Conservation (phyloP, 2,888 invertebrate species). For the Holacanthella duospinosa region DNA sequence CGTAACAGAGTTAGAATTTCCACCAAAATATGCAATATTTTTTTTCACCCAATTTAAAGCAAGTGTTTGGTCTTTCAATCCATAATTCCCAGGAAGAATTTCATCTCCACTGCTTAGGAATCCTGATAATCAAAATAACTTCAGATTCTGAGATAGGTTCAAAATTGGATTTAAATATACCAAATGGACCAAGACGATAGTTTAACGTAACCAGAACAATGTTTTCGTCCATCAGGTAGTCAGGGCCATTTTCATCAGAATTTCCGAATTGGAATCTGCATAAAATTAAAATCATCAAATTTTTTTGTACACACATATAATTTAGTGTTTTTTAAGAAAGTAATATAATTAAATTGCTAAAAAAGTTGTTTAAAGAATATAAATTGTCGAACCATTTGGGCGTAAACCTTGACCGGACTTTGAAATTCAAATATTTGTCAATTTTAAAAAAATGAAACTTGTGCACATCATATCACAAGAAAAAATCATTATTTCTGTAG, state of each 20-base stretch:
- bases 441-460: too few relatives aligned
- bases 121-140: background rate
- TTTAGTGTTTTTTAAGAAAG: too few relatives aligned
- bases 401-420: too few relatives aligned
- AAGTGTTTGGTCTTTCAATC: slow-evolving; percentile 9
- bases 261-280: background rate
- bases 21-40: slow-evolving; percentile 11
- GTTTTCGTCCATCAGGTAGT: background rate
- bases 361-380: too few relatives aligned
- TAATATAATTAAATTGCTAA: too few relatives aligned
- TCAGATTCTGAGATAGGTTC: background rate
- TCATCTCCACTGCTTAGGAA: slow-evolving; percentile 3
- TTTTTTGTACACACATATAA: too few relatives aligned
- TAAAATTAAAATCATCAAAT: too few relatives aligned
- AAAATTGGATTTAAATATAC: background rate
- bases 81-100: slow-evolving; percentile 9
- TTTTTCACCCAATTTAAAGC: slow-evolving; percentile 15
- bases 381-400: too few relatives aligned
- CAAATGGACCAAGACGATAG: background rate
- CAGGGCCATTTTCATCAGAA: background rate
- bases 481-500: too few relatives aligned
- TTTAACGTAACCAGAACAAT: background rate
- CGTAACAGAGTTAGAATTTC: slow-evolving; percentile 1
- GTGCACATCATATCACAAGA: too few relatives aligned
- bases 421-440: too few relatives aligned